Conservation (phyloP, 2,797 vertebrate species). For the Centroberyx gerrardi region DNA sequence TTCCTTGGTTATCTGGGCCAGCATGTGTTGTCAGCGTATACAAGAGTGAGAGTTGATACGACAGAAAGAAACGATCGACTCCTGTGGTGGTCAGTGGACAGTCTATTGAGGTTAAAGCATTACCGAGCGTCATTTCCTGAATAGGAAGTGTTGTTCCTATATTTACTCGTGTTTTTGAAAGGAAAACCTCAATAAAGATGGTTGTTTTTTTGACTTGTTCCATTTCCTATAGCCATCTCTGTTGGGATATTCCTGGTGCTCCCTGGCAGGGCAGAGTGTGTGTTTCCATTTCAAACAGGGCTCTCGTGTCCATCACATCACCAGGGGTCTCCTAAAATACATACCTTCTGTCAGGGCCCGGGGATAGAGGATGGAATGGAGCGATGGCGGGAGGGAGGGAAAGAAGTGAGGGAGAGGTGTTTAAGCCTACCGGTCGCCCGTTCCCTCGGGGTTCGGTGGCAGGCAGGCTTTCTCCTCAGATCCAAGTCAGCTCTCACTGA, state of each 20-base stretch:
- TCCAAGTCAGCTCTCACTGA: slow-evolving; percentile 75
- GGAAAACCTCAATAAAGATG: slow-evolving; percentile 87
- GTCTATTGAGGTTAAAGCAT: slow-evolving; percentile 72
- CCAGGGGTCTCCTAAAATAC: slow-evolving; percentile 86
- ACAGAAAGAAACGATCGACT: slow-evolving; percentile 63
- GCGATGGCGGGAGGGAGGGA: slow-evolving; percentile 56
- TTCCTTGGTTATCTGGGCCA: slow-evolving; percentile 78
- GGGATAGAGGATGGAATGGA: slow-evolving; percentile 64
- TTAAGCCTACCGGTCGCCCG: slow-evolving; percentile 72
- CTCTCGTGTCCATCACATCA: slow-evolving; percentile 82
- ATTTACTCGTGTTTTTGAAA: slow-evolving; percentile 83
- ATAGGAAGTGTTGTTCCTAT: slow-evolving; percentile 74
- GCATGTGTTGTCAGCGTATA: slow-evolving; percentile 81
- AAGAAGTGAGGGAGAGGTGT: slow-evolving; percentile 68
- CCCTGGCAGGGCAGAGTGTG: slow-evolving; percentile 73
- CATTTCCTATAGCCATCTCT: slow-evolving; percentile 78
- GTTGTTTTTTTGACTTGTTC: slow-evolving; percentile 83
- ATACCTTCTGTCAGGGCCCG: slow-evolving; percentile 80
- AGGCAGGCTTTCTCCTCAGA: slow-evolving; percentile 72
- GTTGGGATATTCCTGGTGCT: slow-evolving; percentile 79
- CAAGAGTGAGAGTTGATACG: slow-evolving; percentile 78
- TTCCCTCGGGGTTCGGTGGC: slow-evolving; percentile 70
- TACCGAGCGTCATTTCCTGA: slow-evolving; percentile 71
- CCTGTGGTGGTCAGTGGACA: slow-evolving; percentile 67
- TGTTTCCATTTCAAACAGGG: slow-evolving; percentile 87